These are phyloP conservation scores for Rhizomys pruinosus DNA, from an alignment of 2,113 vertebrate species.

Conservation along the genomic window DNA sequence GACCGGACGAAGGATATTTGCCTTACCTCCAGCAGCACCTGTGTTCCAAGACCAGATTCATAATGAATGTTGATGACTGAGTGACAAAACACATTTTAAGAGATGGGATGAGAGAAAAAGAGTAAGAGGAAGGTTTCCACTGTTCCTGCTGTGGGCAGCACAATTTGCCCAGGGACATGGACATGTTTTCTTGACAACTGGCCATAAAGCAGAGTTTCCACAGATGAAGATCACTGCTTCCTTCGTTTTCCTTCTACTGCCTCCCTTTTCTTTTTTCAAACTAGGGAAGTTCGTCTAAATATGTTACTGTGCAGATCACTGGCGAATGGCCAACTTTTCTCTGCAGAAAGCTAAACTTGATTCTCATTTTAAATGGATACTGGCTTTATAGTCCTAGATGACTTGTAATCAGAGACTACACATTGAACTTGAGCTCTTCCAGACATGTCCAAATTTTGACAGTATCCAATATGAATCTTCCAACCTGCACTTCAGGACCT, in stretches of 20 bases:
- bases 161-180: neutral
- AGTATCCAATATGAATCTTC: neutral
- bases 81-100: conserved; percentile 22
- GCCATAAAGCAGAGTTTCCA: neutral
- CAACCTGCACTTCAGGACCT: neutral
- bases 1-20: neutral
- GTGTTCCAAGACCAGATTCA: neutral
- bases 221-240: neutral
- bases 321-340: conserved; percentile 58
- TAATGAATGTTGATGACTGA: neutral
- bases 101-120: neutral
- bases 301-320: conserved; percentile 57
- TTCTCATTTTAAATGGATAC: conserved; percentile 68
- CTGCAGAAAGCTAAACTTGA: conserved; percentile 58
- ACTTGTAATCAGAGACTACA: conserved; percentile 60
- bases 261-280: conserved; percentile 47
- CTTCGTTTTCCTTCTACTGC: neutral
- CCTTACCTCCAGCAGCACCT: neutral
- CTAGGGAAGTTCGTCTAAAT: conserved; percentile 46
- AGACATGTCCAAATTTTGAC: conserved; percentile 29
- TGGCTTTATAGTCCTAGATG: conserved; percentile 57
- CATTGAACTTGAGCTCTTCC: conserved; percentile 51
- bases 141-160: neutral
- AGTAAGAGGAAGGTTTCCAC: neutral
- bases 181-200: neutral